Conservation (phyloP, 2,113 vertebrate species). For the Hemibagrus wyckioides region DNA sequence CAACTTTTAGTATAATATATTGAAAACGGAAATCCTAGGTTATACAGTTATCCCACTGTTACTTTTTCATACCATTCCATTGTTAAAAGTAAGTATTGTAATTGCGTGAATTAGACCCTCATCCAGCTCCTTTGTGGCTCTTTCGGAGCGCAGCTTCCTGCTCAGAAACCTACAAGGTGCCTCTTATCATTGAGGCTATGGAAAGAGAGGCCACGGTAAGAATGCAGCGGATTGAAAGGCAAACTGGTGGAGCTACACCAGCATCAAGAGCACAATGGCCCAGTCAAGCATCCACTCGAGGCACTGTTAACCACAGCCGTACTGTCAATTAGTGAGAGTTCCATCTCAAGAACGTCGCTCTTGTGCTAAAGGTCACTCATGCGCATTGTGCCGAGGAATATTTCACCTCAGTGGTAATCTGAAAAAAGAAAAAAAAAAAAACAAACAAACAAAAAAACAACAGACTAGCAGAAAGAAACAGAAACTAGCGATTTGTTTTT, state of each 20-base stretch:
- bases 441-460: neutral
- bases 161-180: slow-evolving; percentile 43
- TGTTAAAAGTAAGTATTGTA: neutral
- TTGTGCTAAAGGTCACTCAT: slow-evolving; percentile 22
- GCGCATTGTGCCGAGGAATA: slow-evolving; percentile 7
- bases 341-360: neutral
- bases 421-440: neutral
- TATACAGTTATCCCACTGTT: neutral
- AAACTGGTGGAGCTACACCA: slow-evolving; percentile 45
- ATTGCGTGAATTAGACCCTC: slow-evolving; percentile 30
- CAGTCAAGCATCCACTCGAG: slow-evolving; percentile 48
- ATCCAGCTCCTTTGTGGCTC: slow-evolving; percentile 43
- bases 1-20: neutral
- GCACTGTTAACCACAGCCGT: neutral
- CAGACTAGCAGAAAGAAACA: neutral
- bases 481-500: neutral
- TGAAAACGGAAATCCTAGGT: neutral
- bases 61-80: neutral
- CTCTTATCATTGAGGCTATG: slow-evolving; percentile 36
- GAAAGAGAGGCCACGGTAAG: slow-evolving; percentile 34
- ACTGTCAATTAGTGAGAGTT: slow-evolving; percentile 23
- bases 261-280: slow-evolving; percentile 43
- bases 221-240: slow-evolving; percentile 47
- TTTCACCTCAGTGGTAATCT: neutral
- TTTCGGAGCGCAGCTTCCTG: slow-evolving; percentile 35